Evolutionary conservation across 1,140 invertebrate species (phyloP), one percentile per base, ranked within the genome.

Genomic region (Rhyacophila brunnea): DNA sequence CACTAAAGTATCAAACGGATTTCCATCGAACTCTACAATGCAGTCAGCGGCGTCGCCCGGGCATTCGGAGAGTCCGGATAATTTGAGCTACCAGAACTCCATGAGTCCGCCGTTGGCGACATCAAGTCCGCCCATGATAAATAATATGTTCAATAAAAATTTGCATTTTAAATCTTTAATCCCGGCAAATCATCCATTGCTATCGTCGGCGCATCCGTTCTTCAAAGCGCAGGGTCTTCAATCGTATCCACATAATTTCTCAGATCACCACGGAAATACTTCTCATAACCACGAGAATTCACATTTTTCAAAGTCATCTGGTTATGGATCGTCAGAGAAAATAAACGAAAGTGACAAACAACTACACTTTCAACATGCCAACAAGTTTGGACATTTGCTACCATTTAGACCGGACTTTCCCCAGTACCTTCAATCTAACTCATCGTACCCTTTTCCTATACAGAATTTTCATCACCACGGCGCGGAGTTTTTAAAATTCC

Each of bases 11-110:
- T 71, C 79, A 6, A 80, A 73, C 15, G 74, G 80, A 17, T 68
- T 77, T 6, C 62, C 60, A 17, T 40, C 14, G 13, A 20, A 23
- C 13, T 23, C 58, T 6, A 45, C 56, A 6, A 38, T 32, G 32
- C 62, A 47, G 10, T 61, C 77, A 13, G 73, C 82, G 53, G 66
- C 80, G 6, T 84, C 86, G 0, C 87, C 84, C 7, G 82, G 75
- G 66, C 81, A 87, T 9, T 88, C 87, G 0, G 78, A 88, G 6
- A 90, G 88, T 59, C 89, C 89, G 0, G 88, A 90, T 66, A 85
- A 84, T 57, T 70, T 85, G 15, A 84, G 83, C 57, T 91, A 90
- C 64, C 87, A 89, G 66, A 85, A 83, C 59, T 90, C 88, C 36
- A 79, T 90, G 35, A 90, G 88, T 70, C 89, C 89, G 7, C 88